phyloP scores from a whole-genome alignment of 2,797 vertebrate species.

The Rhyacichthys aspro region DNA sequence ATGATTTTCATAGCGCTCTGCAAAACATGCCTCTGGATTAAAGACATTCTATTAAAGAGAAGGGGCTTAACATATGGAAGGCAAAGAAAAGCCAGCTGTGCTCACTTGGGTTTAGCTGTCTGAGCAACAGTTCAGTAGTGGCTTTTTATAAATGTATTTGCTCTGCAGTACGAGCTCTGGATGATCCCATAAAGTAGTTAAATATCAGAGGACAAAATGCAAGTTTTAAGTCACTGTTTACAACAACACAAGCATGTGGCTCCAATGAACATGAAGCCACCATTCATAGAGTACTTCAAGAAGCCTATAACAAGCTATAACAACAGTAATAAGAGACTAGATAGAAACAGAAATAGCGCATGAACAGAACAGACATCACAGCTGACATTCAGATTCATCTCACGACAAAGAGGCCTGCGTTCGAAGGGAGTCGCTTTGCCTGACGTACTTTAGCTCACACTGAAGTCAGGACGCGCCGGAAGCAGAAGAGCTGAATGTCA shows the following conservation, averaged over 20 bases:
- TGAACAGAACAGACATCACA: too few species aligned
- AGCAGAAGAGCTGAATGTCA: constrained; percentile 10
- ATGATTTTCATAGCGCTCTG: constrained; percentile 79
- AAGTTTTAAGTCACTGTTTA: constrained; percentile 32
- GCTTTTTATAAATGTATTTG: constrained; percentile 55
- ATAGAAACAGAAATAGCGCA: too few species aligned
- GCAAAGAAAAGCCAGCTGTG: constrained; percentile 64
- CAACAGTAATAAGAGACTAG: too few species aligned
- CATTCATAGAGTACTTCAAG: background rate
- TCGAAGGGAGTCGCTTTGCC: background rate
- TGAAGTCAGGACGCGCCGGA: background rate
- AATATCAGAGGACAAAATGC: constrained; percentile 18
- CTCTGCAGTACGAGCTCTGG: constrained; percentile 28
- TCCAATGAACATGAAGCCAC: background rate
- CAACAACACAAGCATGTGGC: constrained; percentile 14
- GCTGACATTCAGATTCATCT: too few species aligned
- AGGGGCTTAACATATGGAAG: constrained; percentile 71
- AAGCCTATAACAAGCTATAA: background rate
- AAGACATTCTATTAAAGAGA: constrained; percentile 80
- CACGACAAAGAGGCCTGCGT: too few species aligned
- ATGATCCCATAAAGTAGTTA: constrained; percentile 51
- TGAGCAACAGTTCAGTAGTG: constrained; percentile 68
- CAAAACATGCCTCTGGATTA: constrained; percentile 79
- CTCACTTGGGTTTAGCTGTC: constrained; percentile 61
- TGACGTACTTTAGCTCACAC: background rate